Evolutionary conservation across 2,797 vertebrate species (phyloP), one percentile per base, ranked within the genome.

Genomic region (Anolis apletophallus): DNA sequence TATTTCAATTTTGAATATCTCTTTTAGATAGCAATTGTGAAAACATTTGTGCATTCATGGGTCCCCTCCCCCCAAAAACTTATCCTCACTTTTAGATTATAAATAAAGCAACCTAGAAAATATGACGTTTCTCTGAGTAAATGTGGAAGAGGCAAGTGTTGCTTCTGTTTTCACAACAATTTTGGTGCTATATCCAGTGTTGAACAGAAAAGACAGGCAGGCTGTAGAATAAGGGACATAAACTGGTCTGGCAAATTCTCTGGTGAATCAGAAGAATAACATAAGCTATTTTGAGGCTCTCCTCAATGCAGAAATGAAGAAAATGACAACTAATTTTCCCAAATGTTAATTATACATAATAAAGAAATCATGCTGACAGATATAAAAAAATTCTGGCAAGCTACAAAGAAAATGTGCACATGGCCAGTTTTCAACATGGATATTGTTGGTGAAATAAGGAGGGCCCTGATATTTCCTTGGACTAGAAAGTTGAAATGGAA

Each of bases 311-410:
- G 16, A 81, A 3, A 81, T 23, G 67, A 1, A 0, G 59, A 90
- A 88, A 0, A 29, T 29, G 23, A 71, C 67, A 71, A 23, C 17
- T 54, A 69, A 80, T 29, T 54, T 71, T 12, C 55, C 77, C 80
- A 74, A 85, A 36, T 29, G 77, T 78, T 82, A 85, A 88, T 26
- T 72, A 80, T 29, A 87, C 87, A 83, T 36, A 74, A 72, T n/a
- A 83, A 73, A 86, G 54, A 0, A 0, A 6, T 29, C 21, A 4
- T 21, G 79, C 5, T 86, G 84, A 61, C 64, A 87, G 0, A 86
- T n/a, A 36, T 52, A 67, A 80, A 46, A 40, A 12, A 75, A 40
- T 91, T 26, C 34, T 34, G 13, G 19, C 36, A 77, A 36, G 3
- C 29, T 82, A 26, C 68, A n/a, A 54, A 90, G 85, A 84, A 90